Base-by-base conservation (phyloP, 2,113 vertebrate genomes). In the Aix galericulata region DNA sequence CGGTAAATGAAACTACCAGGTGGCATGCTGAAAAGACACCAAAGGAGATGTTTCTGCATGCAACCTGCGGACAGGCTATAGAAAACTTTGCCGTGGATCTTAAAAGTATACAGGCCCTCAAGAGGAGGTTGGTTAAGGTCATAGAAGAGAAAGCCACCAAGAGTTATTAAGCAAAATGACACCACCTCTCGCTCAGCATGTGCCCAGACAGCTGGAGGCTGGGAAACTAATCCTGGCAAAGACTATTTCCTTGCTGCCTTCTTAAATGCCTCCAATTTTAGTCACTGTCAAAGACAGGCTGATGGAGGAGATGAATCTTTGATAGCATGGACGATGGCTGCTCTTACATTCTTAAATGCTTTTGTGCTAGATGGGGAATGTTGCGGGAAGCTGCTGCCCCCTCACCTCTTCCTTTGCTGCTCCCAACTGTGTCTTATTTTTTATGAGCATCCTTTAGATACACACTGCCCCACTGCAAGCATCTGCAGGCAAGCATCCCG, bases 91-190 rank as follows among this genome's bases (percentile, higher is more conserved):
- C 81, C 60, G 42, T 11, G 27, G 27, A 8, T 34, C 9, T 8
- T 40, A 34, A 32, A 44, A 63, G 8, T 15, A 48, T 5, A 2
- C 0, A 0, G 3, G 62, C 4, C 36, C 48, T 84, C 23, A 17
- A 26, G 44, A 23, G 48, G 17, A 68, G 46, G 8, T 8, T 18
- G 31, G 34, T 55, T 75, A 74, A 72, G 44, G 66, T 52, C 71
- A 52, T 0, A 56, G 38, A 32, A 66, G 44, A 34, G 62, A 56
- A 64, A 52, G 38, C n/a, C 79, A 73, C 17, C 82, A 17, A 34
- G 31, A 73, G 8, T 27, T 60, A 36, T 31, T 36, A 26, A 84
- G 17, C 50, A 71, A n/a, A 34, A 63, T 9, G 42, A 10, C 53
- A 69, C 15, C 31, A 23, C 11, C 53, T 66, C 69, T 55, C 42